Evolutionary conservation across 2,888 invertebrate species (phyloP), one percentile per base, ranked within the genome.

Genomic region (Lochmaea crataegi): DNA sequence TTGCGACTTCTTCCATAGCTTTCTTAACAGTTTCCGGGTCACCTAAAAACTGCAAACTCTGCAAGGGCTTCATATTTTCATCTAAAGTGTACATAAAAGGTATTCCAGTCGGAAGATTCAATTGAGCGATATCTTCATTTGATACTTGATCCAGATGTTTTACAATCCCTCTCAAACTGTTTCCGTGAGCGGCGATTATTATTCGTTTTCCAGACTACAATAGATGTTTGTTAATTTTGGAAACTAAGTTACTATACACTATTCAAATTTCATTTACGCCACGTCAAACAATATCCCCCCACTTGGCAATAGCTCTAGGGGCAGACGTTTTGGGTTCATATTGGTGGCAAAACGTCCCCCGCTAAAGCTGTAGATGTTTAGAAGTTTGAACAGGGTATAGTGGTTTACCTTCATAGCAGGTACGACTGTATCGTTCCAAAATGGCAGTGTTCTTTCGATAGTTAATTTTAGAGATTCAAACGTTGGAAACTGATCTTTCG

Each of bases 171-270:
- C 96, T 89, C 53, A 95, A 90, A 83, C 95, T 94, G 86, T 96
- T 96, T 63, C 96, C 96, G 83, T 96, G 96, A 32, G 95, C 94
- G 42, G 94, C 95, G 74, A 96, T 93, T 65, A 96, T 90, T 68
- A 96, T 91, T 41, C 87, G 91, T 83, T 94, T 93, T 66, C 95
- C 95, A 80, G 90, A 56, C 70, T 70, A 57, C 22, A 65, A 69
- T 16, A n/a, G 10, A 66, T 51, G 3, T 66, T 16, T 1, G 16
- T 32, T 26, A 53, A 18, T 53, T 9, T 56, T 66, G 18, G 38
- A 26, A 1, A 22, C 18, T 22, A 65, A 45, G 18, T n/a, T 38
- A 42, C 16, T 1, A 38, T 9, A 38, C 32, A 32, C 32, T 32
- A 32, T 32, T 32, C 32, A 32, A 32, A 32, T 32, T 32, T 32